A percentile compares a stretch with the other conserved stretches of the same genome.
phyloP scores from a whole-genome alignment of 2,797 vertebrate genomes.

The Myripristis jacobus region DNA sequence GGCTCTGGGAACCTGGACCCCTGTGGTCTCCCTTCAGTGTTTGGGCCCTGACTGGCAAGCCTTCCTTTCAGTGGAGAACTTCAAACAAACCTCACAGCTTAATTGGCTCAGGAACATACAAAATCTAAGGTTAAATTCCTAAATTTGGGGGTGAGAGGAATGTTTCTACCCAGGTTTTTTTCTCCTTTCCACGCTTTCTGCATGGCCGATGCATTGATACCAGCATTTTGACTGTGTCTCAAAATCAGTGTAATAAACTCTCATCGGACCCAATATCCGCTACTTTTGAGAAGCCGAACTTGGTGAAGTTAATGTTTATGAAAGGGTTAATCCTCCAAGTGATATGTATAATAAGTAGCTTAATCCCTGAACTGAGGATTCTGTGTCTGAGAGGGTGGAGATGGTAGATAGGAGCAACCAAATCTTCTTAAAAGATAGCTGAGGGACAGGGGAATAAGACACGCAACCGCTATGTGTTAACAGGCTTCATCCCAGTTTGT shows the following conservation, averaged over 20 bases:
- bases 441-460: slow-evolving; percentile 22
- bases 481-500: slow-evolving; percentile 52
- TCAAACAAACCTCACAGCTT: slow-evolving; percentile 75
- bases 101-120: slow-evolving; percentile 69
- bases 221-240: slow-evolving; percentile 35
- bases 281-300: slow-evolving; percentile 55
- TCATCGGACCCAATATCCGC: slow-evolving; percentile 31
- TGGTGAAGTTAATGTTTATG: slow-evolving; percentile 35
- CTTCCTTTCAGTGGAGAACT: slow-evolving; percentile 67
- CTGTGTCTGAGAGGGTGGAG: slow-evolving; percentile 55
- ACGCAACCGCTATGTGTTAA: slow-evolving; percentile 16
- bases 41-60: slow-evolving; percentile 44
- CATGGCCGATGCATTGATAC: slow-evolving; percentile 13
- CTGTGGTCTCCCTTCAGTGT: slow-evolving; percentile 70
- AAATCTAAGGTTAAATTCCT: slow-evolving; percentile 71
- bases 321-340: slow-evolving; percentile 72
- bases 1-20: slow-evolving; percentile 83
- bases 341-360: slow-evolving; percentile 69
- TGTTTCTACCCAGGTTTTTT: slow-evolving; percentile 29
- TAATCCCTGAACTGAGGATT: slow-evolving; percentile 73
- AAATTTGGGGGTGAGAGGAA: slow-evolving; percentile 39
- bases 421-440: slow-evolving; percentile 72
- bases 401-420: slow-evolving; percentile 65
- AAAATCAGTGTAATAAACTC: slow-evolving; percentile 31
- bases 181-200: too few species aligned